Evolutionary conservation across 2,888 invertebrate genomes (phyloP), one percentile per base, ranked within the genome.

Genomic region (Lagria hirta): DNA sequence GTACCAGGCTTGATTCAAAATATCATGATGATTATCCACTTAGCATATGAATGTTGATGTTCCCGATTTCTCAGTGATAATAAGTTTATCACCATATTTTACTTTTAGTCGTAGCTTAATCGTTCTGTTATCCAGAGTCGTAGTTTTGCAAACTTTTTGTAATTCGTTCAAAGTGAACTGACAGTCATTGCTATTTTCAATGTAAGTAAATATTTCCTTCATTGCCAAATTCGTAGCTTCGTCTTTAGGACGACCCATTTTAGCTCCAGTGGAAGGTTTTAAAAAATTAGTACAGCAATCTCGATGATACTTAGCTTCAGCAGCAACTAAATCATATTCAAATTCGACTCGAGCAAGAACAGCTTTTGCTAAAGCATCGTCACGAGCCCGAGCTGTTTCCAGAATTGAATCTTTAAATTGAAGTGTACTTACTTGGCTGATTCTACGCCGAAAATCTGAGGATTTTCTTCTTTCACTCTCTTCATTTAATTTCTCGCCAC

Each of bases 401-500:
- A 58, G 35, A 47, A 58, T 38, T 8, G 53, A 48, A 17, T 53
- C 48, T 51, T 43, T 53, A 35, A 57, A 57, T 36, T 22, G 6
- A 48, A 59, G 51, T 47, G 61, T 59, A 49, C 41, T 46, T 41
- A 60, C 57, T 48, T 64, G 30, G 32, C 23, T 33, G 33, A 62
- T 58, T 60, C 28, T 18, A 54, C 56, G 51, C n/a, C 56, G 48
- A 51, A 26, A 46, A 51, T 60, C 32, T 20, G 12, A 33, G 23
- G 55, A 21, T 56, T 62, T 63, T 58, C 58, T 66, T 46, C 42
- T 62, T 47, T 67, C 63, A 58, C 48, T 46, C 47, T 52, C 51
- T 55, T 64, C n/a, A n/a, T n/a, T n/a, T n/a, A n/a, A n/a, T n/a
- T 51, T 51, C 51, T 68, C 30, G 51, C 64, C 62, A 60, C 68